phyloP scores from a whole-genome alignment of 1,140 invertebrate genomes.

The Apolygus lucorum region DNA sequence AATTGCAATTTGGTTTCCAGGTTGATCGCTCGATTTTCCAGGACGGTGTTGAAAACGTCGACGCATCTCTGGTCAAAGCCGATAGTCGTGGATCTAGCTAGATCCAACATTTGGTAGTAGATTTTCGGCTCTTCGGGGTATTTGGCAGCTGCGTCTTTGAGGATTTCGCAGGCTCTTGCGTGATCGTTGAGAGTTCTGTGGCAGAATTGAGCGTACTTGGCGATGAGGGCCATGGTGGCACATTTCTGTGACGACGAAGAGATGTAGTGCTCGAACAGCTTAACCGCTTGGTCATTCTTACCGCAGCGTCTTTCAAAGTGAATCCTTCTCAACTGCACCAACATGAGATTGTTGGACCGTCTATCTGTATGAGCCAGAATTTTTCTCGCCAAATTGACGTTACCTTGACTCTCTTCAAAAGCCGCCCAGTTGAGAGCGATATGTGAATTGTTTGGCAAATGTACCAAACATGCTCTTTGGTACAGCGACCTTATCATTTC shows the following conservation, averaged over 20 bases:
- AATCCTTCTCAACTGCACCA: constrained; percentile 67
- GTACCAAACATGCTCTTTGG: constrained; percentile 79
- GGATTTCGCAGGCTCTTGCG: not conserved
- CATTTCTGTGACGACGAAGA: constrained; percentile 62
- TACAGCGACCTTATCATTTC: constrained; percentile 72
- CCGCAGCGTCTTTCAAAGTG: constrained; percentile 75
- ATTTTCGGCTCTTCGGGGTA: not conserved
- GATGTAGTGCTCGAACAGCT: constrained; percentile 77
- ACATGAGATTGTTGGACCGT: constrained; percentile 66
- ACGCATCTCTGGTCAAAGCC: not conserved
- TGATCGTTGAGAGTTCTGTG: constrained; percentile 46
- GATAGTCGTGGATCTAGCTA: not conserved
- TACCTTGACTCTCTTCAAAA: constrained; percentile 82
- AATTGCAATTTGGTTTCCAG: not conserved
- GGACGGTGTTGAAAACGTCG: not conserved
- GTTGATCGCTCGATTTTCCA: not conserved
- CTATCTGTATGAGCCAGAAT: constrained; percentile 77
- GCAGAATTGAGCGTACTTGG: constrained; percentile 84
- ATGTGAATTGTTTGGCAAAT: constrained; percentile 85
- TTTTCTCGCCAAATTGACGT: constrained; percentile 63
- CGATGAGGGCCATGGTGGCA: constrained; percentile 67
- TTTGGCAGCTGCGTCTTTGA: not conserved
- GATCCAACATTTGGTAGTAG: not conserved
- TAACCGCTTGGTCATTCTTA: constrained; percentile 62
- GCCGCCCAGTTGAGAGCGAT: constrained; percentile 89